These are phyloP conservation scores for Sialis lutaria DNA, from an alignment of 2,888 invertebrate species.

Conservation along the genomic window DNA sequence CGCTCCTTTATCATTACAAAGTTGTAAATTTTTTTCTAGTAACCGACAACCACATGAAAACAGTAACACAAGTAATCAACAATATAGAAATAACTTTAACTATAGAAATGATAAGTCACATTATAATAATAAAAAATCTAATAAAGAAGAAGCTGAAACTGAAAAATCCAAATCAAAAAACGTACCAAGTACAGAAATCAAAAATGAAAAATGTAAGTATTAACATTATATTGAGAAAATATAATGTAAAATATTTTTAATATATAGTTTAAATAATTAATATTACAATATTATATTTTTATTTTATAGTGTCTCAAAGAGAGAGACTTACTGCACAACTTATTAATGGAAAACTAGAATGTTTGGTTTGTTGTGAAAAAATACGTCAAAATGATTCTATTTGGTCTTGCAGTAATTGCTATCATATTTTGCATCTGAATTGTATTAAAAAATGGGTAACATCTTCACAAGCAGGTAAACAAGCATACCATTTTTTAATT, in stretches of 20 bases:
- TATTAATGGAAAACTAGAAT: slow-evolving; percentile 67
- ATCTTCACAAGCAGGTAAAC: slow-evolving; percentile 50
- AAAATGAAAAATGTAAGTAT: not conserved
- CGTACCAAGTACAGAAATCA: not conserved
- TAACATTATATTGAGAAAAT: not conserved
- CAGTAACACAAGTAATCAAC: too few species aligned
- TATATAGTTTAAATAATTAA: too few species aligned
- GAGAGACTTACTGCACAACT: slow-evolving; percentile 74
- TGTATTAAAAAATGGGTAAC: slow-evolving; percentile 87
- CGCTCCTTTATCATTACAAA: too few species aligned
- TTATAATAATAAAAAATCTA: too few species aligned
- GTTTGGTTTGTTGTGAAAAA: slow-evolving; percentile 84
- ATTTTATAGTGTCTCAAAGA: slow-evolving; percentile 48
- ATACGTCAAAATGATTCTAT: slow-evolving; percentile 64
- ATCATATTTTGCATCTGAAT: slow-evolving; percentile 78
- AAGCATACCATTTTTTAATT: not conserved
- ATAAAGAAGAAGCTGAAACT: too few species aligned
- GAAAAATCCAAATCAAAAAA: not conserved
- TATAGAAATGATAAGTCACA: too few species aligned
- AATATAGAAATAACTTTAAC: too few species aligned
- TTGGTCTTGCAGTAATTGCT: slow-evolving; percentile 87
- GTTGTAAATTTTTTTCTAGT: too few species aligned
- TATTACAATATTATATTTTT: not conserved
- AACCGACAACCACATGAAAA: too few species aligned
- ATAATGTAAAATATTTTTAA: not conserved